Evolutionary conservation across 2,113 vertebrate species (phyloP).

Genomic region (Rhinoderma darwinii): DNA sequence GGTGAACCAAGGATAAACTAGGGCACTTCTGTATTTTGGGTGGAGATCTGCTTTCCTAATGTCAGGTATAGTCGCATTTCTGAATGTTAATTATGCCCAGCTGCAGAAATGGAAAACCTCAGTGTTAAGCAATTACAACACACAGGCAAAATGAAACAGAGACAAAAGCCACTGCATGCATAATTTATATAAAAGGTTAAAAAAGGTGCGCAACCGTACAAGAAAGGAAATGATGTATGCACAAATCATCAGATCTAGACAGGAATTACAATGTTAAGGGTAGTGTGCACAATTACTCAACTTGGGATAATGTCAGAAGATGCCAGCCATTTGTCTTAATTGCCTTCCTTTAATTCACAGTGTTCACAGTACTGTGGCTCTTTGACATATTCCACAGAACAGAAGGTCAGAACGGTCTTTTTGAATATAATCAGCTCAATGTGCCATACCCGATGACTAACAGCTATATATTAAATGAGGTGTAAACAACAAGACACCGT

Average conservation of each 20-base stretch:
- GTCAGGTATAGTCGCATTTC: not conserved
- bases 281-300: conserved; percentile 23
- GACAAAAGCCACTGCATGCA: conserved; percentile 11
- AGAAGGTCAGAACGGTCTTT: conserved; percentile 13
- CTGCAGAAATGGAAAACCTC: not conserved
- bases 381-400: conserved; percentile 26
- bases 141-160: not conserved
- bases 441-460: conserved; percentile 22
- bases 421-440: conserved; percentile 21
- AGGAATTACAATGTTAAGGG: conserved; percentile 14
- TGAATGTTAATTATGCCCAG: not conserved
- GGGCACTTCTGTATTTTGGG: not conserved
- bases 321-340: conserved; percentile 30
- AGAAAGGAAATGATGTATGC: conserved; percentile 30
- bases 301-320: conserved; percentile 38
- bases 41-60: not conserved
- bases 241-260: conserved; percentile 20
- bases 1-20: not conserved
- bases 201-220: conserved; percentile 31
- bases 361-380: not conserved
- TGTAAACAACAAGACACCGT: conserved; percentile 1
- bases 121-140: conserved; percentile 26
- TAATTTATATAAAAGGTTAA: conserved; percentile 8
- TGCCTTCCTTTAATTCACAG: conserved; percentile 35
- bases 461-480: conserved; percentile 14